Evolutionary conservation across 2,113 vertebrate species (phyloP).

Genomic region (Scartelaos histophorus): DNA sequence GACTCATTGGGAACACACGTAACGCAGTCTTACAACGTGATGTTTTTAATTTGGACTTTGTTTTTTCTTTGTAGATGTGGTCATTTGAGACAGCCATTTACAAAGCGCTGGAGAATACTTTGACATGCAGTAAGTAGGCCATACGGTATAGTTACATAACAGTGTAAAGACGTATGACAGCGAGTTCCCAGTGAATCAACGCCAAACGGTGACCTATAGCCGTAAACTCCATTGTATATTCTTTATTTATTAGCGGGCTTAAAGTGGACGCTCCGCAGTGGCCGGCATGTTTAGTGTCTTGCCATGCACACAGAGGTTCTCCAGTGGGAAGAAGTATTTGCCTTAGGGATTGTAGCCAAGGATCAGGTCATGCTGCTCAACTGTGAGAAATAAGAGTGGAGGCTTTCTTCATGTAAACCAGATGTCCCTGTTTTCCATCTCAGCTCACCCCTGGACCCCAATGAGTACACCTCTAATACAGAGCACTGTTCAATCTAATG

Average conservation of each 20-base stretch:
- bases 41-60: neutral
- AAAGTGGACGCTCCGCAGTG: constrained; percentile 33
- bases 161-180: constrained; percentile 10
- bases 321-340: constrained; percentile 71
- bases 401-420: constrained; percentile 77
- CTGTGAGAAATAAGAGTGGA: constrained; percentile 69
- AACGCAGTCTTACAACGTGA: neutral
- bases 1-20: neutral
- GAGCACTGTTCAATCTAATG: constrained; percentile 33
- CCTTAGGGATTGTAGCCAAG: constrained; percentile 67
- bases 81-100: neutral
- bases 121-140: constrained; percentile 22
- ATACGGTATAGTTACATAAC: constrained; percentile 12
- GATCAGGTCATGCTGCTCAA: constrained; percentile 72
- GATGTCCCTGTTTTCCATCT: constrained; percentile 70
- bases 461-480: constrained; percentile 24
- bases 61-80: constrained; percentile 2
- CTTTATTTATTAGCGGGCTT: constrained; percentile 10
- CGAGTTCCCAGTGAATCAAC: constrained; percentile 1
- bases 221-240: constrained; percentile 8
- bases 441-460: constrained; percentile 42
- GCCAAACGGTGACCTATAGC: constrained; percentile 10
- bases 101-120: constrained; percentile 8
- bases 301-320: constrained; percentile 58
- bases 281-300: constrained; percentile 40